Evolutionary conservation across 2,113 vertebrate species (phyloP).

Genomic region (Jacana jacana): DNA sequence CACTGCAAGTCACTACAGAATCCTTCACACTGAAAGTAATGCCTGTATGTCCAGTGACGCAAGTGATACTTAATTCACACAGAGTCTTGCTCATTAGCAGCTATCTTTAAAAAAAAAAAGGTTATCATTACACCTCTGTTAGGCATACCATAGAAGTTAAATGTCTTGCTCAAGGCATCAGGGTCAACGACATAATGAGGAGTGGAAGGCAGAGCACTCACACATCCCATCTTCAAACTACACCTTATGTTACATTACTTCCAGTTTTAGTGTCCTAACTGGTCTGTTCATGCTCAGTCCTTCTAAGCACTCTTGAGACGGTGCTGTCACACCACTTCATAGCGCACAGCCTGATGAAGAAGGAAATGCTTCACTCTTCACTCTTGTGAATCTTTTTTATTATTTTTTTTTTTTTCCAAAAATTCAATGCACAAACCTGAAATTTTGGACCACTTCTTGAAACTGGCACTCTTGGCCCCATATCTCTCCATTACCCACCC

Average conservation of each 20-base stretch:
- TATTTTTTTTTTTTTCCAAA: neutral
- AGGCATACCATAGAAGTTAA: neutral
- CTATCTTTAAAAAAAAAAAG: neutral
- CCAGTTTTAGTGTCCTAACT: neutral
- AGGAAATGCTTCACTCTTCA: neutral
- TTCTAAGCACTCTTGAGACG: neutral
- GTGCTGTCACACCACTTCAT: fast-evolving
- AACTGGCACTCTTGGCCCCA: neutral
- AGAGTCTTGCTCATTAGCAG: neutral
- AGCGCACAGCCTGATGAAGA: neutral
- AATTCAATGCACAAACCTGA: neutral
- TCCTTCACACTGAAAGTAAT: neutral
- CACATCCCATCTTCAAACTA: neutral
- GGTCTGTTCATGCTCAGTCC: neutral
- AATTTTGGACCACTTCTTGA: neutral
- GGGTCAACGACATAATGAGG: neutral
- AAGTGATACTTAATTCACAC: neutral
- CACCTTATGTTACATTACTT: neutral
- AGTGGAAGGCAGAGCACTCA: neutral
- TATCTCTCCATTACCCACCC: neutral
- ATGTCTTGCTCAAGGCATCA: neutral
- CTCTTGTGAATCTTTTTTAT: neutral
- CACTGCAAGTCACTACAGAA: neutral
- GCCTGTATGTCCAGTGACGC: neutral
- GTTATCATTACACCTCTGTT: neutral